These are phyloP conservation scores for Dufourea novaeangliae DNA, from an alignment of 1,140 invertebrate species.

Conservation along the genomic window DNA sequence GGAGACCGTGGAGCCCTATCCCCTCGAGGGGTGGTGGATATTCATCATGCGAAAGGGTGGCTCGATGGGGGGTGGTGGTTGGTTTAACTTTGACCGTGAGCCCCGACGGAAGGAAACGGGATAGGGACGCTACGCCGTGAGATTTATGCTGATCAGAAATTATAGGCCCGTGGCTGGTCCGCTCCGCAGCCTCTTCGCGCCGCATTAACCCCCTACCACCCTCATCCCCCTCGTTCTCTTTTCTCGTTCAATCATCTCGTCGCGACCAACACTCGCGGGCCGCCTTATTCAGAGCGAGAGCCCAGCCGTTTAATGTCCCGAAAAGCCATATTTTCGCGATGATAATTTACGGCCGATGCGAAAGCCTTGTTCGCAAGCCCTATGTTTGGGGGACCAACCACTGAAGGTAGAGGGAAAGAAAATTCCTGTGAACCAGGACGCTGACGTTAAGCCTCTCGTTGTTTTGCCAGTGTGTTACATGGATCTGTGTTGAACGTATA, in stretches of 20 bases:
- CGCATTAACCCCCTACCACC: conserved; percentile 60
- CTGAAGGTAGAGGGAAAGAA: neutral
- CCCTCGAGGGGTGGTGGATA: conserved; percentile 34
- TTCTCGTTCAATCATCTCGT: conserved; percentile 18
- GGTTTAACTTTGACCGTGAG: conserved; percentile 64
- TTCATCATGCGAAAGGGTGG: conserved; percentile 29
- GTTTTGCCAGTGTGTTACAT: too few relatives aligned
- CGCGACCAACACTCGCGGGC: conserved; percentile 34
- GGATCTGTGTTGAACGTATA: too few relatives aligned
- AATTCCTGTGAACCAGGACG: too few relatives aligned
- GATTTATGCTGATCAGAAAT: conserved; percentile 75
- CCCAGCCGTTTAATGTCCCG: conserved; percentile 72
- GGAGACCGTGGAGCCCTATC: neutral
- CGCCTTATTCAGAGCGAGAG: conserved; percentile 69
- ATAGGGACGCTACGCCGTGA: conserved; percentile 44
- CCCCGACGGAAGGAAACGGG: conserved; percentile 50
- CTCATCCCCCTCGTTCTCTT: neutral
- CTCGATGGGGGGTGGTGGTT: neutral
- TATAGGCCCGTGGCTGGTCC: conserved; percentile 67
- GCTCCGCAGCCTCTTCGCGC: conserved; percentile 59
- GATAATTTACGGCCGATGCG: conserved; percentile 69
- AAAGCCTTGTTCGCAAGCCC: neutral
- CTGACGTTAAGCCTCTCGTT: too few relatives aligned
- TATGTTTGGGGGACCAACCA: too few relatives aligned
- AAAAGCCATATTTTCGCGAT: conserved; percentile 74